A percentile compares a stretch with the other conserved stretches of the same genome.
These are phyloP conservation scores for Brachionus calyciflorus DNA, from an alignment of 1,140 invertebrate genomes.

Conservation along the genomic window DNA sequence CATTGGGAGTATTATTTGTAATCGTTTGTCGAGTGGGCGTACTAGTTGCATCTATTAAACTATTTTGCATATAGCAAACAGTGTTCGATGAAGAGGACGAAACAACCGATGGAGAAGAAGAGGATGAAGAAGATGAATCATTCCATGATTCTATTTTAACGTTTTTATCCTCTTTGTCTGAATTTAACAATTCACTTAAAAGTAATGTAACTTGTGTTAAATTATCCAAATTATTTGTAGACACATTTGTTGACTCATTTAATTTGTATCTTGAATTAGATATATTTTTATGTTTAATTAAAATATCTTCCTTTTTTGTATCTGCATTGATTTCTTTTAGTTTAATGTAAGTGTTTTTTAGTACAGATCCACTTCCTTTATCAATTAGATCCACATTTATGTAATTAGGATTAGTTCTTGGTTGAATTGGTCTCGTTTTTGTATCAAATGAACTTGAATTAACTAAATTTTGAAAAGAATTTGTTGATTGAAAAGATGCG, in stretches of 20 bases:
- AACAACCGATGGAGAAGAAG: not conserved
- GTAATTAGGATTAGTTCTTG: constrained; percentile 42
- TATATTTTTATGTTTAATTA: constrained; percentile 16
- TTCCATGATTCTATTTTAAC: not conserved
- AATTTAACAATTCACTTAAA: not conserved
- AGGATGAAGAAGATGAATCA: not conserved
- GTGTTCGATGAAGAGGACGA: not conserved
- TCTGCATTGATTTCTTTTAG: constrained; percentile 4
- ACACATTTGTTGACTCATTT: not conserved
- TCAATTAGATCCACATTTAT: constrained; percentile 35
- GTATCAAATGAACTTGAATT: not conserved
- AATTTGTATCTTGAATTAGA: not conserved
- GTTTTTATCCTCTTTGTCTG: no score
- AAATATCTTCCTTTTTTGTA: not conserved
- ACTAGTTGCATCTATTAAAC: no score
- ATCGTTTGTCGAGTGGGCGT: no score
- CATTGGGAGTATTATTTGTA: no score
- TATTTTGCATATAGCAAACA: not conserved
- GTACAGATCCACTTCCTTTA: constrained; percentile 28
- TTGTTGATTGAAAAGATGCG: not conserved
- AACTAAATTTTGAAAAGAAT: not conserved
- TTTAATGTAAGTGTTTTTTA: constrained; percentile 38
- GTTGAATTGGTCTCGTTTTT: not conserved
- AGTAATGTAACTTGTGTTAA: not conserved
- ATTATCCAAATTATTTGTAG: constrained; percentile 17